A percentile compares a stretch with the other conserved stretches of the same genome.
phyloP scores from a whole-genome alignment of 2,797 vertebrate species.

The Chloroceryle amazona region DNA sequence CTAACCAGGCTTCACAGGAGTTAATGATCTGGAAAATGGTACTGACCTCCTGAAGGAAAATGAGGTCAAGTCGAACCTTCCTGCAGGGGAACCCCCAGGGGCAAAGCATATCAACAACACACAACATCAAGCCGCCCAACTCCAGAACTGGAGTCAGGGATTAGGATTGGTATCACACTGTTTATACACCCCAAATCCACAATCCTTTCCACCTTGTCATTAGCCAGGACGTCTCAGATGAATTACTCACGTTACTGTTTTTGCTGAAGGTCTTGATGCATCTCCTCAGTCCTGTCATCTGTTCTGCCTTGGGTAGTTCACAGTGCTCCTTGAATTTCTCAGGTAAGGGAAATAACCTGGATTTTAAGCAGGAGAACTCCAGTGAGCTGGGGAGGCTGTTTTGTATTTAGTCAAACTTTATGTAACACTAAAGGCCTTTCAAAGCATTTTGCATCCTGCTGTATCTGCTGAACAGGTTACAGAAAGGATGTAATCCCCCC shows the following conservation, averaged over 20 bases:
- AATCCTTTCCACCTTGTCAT: not conserved
- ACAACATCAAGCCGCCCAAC: not conserved
- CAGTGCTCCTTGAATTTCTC: not conserved
- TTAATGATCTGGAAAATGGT: not conserved
- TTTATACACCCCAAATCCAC: not conserved
- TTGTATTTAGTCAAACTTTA: not conserved
- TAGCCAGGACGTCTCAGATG: not conserved
- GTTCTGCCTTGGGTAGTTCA: constrained; percentile 8
- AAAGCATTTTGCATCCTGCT: not conserved
- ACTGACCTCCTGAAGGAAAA: not conserved
- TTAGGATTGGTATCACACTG: not conserved
- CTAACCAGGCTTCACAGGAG: not conserved
- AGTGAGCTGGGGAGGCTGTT: not conserved
- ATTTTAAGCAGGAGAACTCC: not conserved
- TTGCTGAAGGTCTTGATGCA: constrained; percentile 30
- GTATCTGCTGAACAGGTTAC: not conserved
- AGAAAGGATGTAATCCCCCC: not conserved
- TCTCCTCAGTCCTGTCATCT: constrained; percentile 8
- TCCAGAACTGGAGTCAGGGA: not conserved
- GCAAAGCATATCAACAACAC: accelerated
- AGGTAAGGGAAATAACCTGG: not conserved
- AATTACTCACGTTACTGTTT: constrained; percentile 51
- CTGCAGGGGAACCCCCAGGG: not conserved
- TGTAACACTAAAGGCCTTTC: not conserved
- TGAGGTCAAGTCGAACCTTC: not conserved